A percentile compares a stretch with the other conserved stretches of the same genome.
Conservation (phyloP, 2,797 vertebrate species). For the Hapalemur alaotrensis region DNA sequence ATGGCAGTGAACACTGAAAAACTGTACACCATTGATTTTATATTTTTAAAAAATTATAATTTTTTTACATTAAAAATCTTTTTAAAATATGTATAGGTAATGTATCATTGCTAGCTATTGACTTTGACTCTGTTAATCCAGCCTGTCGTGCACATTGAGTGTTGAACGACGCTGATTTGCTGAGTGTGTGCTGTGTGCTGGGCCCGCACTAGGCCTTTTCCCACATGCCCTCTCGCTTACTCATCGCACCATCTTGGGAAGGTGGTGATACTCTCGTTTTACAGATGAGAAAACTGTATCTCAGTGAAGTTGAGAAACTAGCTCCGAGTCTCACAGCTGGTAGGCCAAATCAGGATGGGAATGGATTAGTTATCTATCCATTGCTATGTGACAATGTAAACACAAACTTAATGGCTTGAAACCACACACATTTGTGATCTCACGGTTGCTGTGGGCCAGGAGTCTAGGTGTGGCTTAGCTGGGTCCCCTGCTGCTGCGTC, state of each 20-base stretch:
- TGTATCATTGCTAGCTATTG: background rate
- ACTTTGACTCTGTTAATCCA: background rate
- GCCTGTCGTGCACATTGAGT: background rate
- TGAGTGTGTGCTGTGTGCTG: background rate
- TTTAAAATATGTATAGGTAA: background rate
- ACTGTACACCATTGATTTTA: background rate
- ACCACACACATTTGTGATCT: background rate
- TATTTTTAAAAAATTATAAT: background rate
- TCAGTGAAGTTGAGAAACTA: background rate
- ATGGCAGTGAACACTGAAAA: background rate
- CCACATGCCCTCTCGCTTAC: too few relatives aligned
- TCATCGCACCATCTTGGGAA: background rate
- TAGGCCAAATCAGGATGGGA: background rate
- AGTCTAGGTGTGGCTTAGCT: background rate
- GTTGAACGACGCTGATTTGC: background rate
- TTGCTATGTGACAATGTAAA: accelerated
- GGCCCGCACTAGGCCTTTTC: background rate
- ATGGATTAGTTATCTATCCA: background rate
- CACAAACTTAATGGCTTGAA: background rate
- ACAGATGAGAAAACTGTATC: background rate
- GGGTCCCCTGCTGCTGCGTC: background rate
- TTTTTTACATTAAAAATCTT: background rate
- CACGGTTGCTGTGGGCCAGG: background rate
- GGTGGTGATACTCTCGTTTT: background rate
- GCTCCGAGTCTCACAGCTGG: background rate